A percentile compares a stretch with the other conserved stretches of the same genome.
phyloP scores from a whole-genome alignment of 2,888 invertebrate genomes.

The Schizotus pectinicornis region DNA sequence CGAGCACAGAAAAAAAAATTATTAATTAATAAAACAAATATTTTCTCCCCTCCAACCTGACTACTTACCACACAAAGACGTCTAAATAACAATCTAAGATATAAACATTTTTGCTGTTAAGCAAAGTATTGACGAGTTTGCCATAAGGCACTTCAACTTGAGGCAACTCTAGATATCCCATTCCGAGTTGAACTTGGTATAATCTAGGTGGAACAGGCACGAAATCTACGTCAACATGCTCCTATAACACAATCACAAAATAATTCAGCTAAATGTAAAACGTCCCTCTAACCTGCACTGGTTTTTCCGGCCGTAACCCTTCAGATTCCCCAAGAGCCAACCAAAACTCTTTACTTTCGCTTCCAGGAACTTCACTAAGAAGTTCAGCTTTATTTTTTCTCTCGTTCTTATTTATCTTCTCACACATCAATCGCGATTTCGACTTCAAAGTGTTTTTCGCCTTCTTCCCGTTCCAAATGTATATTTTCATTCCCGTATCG shows the following conservation, averaged over 20 bases:
- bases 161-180: conserved; percentile 98
- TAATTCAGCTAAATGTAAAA: conserved; percentile 15
- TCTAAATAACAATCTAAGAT: conserved; percentile 94
- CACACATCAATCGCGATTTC: conserved; percentile 89
- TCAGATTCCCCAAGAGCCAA: conserved; percentile 67
- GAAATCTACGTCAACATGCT: conserved; percentile 75
- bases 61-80: conserved; percentile 88
- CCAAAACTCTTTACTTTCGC: conserved; percentile 89
- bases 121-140: conserved; percentile 75
- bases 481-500: conserved; percentile 85
- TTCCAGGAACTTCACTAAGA: conserved; percentile 79
- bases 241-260: conserved; percentile 57
- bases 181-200: conserved; percentile 95
- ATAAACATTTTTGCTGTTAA: conserved; percentile 93
- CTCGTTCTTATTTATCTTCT: conserved; percentile 98
- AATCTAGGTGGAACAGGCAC: conserved; percentile 73
- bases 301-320: conserved; percentile 60
- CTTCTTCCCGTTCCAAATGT: conserved; percentile 88
- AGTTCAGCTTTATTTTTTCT: conserved; percentile 94
- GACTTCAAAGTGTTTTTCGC: conserved; percentile 89
- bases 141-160: conserved; percentile 83
- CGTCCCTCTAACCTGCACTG: conserved; percentile 52
- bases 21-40: no score
- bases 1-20: not conserved
- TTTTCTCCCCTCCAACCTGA: no score